Evolutionary conservation across 2,113 vertebrate species (phyloP).

Genomic region (Dromas ardeola): DNA sequence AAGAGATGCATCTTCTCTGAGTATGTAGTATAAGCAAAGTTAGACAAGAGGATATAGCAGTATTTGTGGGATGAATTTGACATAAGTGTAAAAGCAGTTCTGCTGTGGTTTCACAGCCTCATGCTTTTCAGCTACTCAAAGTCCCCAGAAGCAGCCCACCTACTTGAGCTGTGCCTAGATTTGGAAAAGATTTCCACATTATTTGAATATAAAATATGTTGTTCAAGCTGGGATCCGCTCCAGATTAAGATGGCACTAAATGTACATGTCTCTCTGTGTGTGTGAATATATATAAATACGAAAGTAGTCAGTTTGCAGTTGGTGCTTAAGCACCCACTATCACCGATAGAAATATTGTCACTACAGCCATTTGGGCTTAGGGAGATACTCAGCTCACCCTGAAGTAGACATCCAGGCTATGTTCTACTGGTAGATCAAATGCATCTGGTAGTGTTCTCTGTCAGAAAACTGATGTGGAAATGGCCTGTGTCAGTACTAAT

Average conservation of each 20-base stretch:
- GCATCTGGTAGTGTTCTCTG: neutral
- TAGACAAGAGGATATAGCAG: neutral
- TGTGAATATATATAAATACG: neutral
- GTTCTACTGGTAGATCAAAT: neutral
- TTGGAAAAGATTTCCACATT: slow-evolving; percentile 3
- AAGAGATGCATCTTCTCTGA: neutral
- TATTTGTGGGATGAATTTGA: neutral
- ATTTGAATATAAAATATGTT: neutral
- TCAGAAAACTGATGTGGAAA: neutral
- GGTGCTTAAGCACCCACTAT: neutral
- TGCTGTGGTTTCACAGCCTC: neutral
- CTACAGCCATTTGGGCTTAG: neutral
- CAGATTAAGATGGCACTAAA: neutral
- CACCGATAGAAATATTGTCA: neutral
- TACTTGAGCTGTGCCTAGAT: neutral
- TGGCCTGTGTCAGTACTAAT: neutral
- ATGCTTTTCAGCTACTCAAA: neutral
- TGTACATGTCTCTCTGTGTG: neutral
- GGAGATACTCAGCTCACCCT: neutral
- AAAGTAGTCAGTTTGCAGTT: neutral
- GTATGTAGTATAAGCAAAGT: neutral
- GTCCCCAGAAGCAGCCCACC: neutral
- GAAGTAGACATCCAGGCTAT: neutral
- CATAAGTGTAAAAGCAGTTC: slow-evolving; percentile 1
- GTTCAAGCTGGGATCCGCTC: neutral